Evolutionary conservation across 2,113 vertebrate species (phyloP).

Genomic region (Tupaia tana): DNA sequence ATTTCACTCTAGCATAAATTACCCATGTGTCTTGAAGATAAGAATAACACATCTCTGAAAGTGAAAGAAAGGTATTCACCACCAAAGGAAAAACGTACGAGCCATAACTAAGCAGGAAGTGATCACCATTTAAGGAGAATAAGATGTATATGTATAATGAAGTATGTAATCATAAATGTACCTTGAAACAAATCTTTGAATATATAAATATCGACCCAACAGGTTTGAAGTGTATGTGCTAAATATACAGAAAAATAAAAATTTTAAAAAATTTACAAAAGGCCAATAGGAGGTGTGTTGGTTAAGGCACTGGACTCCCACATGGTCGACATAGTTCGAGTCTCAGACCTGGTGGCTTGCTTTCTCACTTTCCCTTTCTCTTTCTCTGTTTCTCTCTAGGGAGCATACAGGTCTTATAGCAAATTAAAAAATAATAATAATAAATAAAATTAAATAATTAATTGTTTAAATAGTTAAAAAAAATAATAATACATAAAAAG

Average conservation of each 20-base stretch:
- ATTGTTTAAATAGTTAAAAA: too few species aligned
- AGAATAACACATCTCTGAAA: neutral
- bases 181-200: neutral
- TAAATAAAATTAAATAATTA: too few species aligned
- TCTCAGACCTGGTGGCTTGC: too few species aligned
- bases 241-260: neutral
- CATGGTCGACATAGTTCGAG: too few species aligned
- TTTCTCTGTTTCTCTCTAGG: too few species aligned
- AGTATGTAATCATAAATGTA: neutral
- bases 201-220: neutral
- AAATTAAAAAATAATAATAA: too few species aligned
- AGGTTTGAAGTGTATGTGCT: neutral
- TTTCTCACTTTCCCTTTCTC: too few species aligned
- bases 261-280: neutral
- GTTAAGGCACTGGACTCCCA: too few species aligned
- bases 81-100: neutral
- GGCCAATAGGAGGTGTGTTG: too few species aligned
- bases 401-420: too few species aligned
- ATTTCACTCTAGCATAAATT: neutral
- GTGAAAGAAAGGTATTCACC: neutral
- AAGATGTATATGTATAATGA: neutral
- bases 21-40: neutral
- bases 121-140: neutral
- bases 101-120: neutral
- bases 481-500: too few species aligned